A percentile compares a stretch with the other conserved stretches of the same genome.
These are phyloP conservation scores for Sitophilus oryzae DNA, from an alignment of 1,140 invertebrate genomes.

Conservation along the genomic window DNA sequence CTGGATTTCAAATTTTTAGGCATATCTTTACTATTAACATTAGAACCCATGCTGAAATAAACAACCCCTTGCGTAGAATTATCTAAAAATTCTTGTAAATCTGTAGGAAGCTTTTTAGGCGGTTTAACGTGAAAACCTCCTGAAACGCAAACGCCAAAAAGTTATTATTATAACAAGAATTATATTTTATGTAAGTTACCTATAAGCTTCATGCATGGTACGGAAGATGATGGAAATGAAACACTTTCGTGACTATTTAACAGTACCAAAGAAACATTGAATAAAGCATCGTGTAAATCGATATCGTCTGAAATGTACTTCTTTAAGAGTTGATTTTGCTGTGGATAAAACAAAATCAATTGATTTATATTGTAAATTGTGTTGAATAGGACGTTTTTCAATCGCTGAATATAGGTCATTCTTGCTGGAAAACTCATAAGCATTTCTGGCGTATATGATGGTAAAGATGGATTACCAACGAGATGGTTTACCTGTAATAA, in stretches of 20 bases:
- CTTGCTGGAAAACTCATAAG: slow-evolving; percentile 33
- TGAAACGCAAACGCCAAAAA: slow-evolving; percentile 1
- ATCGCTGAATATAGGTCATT: slow-evolving; percentile 47
- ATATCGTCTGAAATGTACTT: slow-evolving; percentile 45
- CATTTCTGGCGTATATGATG: slow-evolving; percentile 42
- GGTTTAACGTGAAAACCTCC: slow-evolving; percentile 36
- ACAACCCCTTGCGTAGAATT: slow-evolving; percentile 57
- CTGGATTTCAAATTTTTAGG: slow-evolving; percentile 44
- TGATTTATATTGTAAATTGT: slow-evolving; percentile 38
- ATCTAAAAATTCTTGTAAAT: slow-evolving; percentile 55
- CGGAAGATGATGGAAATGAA: slow-evolving; percentile 8
- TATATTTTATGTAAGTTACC: slow-evolving; percentile 1
- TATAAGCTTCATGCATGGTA: slow-evolving; percentile 25
- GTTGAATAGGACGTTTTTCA: slow-evolving; percentile 39
- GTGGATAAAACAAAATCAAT: slow-evolving; percentile 25
- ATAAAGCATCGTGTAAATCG: slow-evolving; percentile 46
- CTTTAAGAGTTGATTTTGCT: slow-evolving; percentile 31
- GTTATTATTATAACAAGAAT: slow-evolving; percentile 13
- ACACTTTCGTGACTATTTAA: slow-evolving; percentile 43
- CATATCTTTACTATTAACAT: slow-evolving; percentile 47
- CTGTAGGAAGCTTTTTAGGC: slow-evolving; percentile 36
- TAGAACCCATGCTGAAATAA: slow-evolving; percentile 64
- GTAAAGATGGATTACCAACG: slow-evolving; percentile 44
- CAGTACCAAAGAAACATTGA: slow-evolving; percentile 44
- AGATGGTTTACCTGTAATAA: slow-evolving; percentile 30